Percentiles rank a stretch among this genome's conserved stretches.
phyloP scores from a whole-genome alignment of 2,888 invertebrate genomes.

The Scaptomyza caliginosa region DNA sequence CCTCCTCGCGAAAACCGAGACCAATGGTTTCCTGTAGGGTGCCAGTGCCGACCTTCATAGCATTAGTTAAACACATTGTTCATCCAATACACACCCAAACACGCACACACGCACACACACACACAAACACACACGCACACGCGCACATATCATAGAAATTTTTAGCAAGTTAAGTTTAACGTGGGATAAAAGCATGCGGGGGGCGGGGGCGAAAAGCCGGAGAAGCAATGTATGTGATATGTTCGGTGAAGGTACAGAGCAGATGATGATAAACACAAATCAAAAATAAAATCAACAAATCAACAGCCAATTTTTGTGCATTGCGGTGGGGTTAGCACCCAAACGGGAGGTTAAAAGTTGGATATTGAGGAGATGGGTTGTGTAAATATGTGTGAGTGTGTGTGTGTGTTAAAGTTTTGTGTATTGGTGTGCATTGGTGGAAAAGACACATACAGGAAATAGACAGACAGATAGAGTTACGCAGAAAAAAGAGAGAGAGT shows the following conservation, averaged over 20 bases:
- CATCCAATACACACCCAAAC: slow-evolving; percentile 58
- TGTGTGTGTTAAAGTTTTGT: slow-evolving; percentile 18
- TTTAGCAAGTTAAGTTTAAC: slow-evolving; percentile 27
- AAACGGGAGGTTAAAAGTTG: not conserved
- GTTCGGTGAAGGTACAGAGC: not conserved
- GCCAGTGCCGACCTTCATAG: slow-evolving; percentile 85
- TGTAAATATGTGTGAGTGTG: not conserved
- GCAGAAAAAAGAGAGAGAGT: slow-evolving; percentile 16
- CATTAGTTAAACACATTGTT: slow-evolving; percentile 76
- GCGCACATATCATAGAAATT: slow-evolving; percentile 33
- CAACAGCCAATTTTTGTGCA: slow-evolving; percentile 67
- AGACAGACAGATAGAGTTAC: slow-evolving; percentile 16
- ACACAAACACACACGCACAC: slow-evolving; percentile 32
- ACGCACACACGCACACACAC: slow-evolving; percentile 19
- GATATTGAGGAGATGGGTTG: not conserved
- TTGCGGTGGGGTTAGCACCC: slow-evolving; percentile 32
- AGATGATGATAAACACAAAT: slow-evolving; percentile 28
- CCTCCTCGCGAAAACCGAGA: slow-evolving; percentile 89
- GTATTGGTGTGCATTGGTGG: slow-evolving; percentile 19
- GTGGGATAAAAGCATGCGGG: slow-evolving; percentile 28
- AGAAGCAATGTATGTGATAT: slow-evolving; percentile 13
- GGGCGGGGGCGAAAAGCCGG: slow-evolving; percentile 1
- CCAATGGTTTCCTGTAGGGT: slow-evolving; percentile 85
- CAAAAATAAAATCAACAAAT: slow-evolving; percentile 61
- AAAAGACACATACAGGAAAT: slow-evolving; percentile 10